Evolutionary conservation across 2,888 invertebrate genomes (phyloP).

Genomic region (Arctia plantaginis): DNA sequence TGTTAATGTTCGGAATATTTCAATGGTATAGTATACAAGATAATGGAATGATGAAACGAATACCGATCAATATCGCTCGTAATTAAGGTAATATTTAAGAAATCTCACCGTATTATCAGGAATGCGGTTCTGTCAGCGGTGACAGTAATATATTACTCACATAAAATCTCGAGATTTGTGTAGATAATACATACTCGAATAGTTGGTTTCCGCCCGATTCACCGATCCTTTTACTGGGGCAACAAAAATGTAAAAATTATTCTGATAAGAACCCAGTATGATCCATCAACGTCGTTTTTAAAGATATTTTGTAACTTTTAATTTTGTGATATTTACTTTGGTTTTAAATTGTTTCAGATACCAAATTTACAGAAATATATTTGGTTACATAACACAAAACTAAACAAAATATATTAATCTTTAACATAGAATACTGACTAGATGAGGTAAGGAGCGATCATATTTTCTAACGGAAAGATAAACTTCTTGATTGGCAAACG

Average conservation of each 20-base stretch:
- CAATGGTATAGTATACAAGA: conserved; percentile 61
- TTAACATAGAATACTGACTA: not conserved
- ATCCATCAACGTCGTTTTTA: conserved; percentile 78
- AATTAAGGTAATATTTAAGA: conserved; percentile 82
- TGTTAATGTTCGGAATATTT: conserved; percentile 59
- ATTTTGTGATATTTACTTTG: not conserved
- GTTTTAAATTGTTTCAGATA: not conserved
- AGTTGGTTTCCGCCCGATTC: conserved; percentile 75
- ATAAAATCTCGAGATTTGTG: conserved; percentile 80
- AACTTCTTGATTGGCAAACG: too few relatives aligned
- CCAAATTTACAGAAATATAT: not conserved
- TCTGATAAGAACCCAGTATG: conserved; percentile 67
- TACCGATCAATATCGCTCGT: conserved; percentile 78
- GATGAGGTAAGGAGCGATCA: not conserved
- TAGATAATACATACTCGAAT: conserved; percentile 80
- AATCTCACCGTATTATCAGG: conserved; percentile 78
- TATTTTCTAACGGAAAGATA: not conserved
- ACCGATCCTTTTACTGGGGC: conserved; percentile 67
- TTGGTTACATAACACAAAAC: not conserved
- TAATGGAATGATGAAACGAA: conserved; percentile 72
- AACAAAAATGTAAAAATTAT: conserved; percentile 80
- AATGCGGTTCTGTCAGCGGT: conserved; percentile 73
- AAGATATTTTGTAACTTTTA: conserved; percentile 19
- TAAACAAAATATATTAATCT: too few relatives aligned
- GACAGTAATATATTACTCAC: conserved; percentile 84